Conservation (phyloP, 2,113 vertebrate species). For the Myiozetetes cayanensis region DNA sequence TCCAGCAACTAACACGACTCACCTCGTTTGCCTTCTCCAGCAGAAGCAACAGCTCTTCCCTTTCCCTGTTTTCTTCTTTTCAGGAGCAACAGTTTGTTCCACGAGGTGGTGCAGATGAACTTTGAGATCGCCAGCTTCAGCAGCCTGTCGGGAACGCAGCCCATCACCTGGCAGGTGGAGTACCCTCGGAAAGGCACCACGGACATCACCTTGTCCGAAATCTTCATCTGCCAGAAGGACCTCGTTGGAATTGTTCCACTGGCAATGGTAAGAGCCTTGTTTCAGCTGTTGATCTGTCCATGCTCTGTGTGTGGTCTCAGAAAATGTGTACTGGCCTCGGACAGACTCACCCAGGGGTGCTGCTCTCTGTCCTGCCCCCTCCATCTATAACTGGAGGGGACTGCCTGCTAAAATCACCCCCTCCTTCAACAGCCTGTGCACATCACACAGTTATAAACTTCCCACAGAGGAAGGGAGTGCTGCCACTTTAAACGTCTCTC, state of each 20-base stretch:
- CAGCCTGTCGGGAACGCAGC: conserved; percentile 84
- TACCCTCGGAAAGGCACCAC: conserved; percentile 80
- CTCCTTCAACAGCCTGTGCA: background rate
- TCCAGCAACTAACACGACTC: background rate
- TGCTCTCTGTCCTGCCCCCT: background rate
- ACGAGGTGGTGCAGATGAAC: conserved; percentile 87
- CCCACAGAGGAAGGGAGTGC: background rate
- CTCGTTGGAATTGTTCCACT: conserved; percentile 88
- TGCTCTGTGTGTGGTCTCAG: background rate
- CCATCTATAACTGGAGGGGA: background rate
- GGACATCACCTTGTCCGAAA: conserved; percentile 83
- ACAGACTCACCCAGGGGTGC: background rate
- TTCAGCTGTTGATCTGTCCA: background rate
- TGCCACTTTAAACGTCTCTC: background rate
- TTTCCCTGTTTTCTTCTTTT: conserved; percentile 7
- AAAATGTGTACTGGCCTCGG: rapidly evolving
- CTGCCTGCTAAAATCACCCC: background rate
- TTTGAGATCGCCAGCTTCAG: conserved; percentile 88
- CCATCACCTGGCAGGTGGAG: conserved; percentile 94
- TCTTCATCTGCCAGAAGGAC: conserved; percentile 90
- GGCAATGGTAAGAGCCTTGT: conserved; percentile 86
- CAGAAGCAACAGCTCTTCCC: background rate
- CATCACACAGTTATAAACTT: background rate
- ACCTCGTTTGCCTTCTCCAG: background rate
- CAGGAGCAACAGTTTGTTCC: conserved; percentile 82